Evolutionary conservation across 2,797 vertebrate species (phyloP).

Genomic region (Bovichtus diacanthus): DNA sequence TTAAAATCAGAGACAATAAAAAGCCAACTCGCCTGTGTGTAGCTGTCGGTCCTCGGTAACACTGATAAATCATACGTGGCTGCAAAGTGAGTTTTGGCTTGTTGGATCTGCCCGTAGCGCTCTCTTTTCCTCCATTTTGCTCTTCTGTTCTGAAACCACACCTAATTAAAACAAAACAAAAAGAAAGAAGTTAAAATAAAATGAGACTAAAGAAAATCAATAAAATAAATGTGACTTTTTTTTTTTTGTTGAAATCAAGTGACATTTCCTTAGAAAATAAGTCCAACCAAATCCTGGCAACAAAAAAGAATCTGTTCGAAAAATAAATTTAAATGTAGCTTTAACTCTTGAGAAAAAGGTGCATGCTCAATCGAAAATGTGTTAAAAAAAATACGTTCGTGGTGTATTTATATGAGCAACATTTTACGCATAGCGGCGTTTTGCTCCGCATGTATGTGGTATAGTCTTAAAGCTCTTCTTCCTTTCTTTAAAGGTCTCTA

Average conservation of each 20-base stretch:
- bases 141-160: slow-evolving; percentile 99
- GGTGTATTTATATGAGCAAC: too few species aligned
- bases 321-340: background rate
- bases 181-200: background rate
- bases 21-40: slow-evolving; percentile 89
- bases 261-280: background rate
- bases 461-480: too few species aligned
- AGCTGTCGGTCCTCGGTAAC: slow-evolving; percentile 94
- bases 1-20: background rate
- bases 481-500: background rate
- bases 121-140: slow-evolving; percentile 99
- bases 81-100: slow-evolving; percentile 96
- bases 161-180: slow-evolving; percentile 84
- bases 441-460: background rate
- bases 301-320: background rate
- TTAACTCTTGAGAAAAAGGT: too few species aligned
- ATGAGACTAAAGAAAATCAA: background rate
- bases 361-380: too few species aligned
- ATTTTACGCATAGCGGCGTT: background rate
- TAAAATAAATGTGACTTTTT: background rate
- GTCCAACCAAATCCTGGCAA: background rate
- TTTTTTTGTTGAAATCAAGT: too few species aligned
- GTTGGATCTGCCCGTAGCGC: slow-evolving; percentile 98
- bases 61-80: slow-evolving; percentile 97
- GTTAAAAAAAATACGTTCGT: too few species aligned